These are phyloP conservation scores for Eulacestoma nigropectus DNA, from an alignment of 2,113 vertebrate species.

Conservation along the genomic window DNA sequence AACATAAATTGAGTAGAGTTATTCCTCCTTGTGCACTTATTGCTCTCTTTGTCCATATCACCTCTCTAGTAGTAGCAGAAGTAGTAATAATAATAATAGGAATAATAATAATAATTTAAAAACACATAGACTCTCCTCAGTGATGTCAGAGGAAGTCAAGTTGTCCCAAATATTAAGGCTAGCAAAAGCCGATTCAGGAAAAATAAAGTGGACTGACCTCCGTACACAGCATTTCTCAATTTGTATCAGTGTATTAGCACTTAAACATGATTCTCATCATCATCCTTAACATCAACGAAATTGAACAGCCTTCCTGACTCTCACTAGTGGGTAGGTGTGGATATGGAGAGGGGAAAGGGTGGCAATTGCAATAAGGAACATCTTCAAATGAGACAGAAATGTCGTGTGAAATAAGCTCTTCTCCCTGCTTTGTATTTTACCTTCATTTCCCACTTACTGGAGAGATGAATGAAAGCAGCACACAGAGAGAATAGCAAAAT, in stretches of 20 bases:
- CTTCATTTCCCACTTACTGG: neutral
- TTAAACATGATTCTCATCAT: neutral
- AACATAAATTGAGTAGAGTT: neutral
- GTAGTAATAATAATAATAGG: neutral
- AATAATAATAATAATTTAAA: neutral
- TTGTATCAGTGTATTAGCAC: neutral
- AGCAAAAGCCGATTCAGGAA: neutral
- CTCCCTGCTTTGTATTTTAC: neutral
- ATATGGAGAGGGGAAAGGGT: neutral
- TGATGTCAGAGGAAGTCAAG: neutral
- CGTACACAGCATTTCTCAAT: neutral
- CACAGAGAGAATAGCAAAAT: neutral
- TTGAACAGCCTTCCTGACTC: neutral
- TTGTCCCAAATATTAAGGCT: neutral
- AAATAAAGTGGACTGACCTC: neutral
- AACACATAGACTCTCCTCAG: neutral
- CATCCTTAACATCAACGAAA: neutral
- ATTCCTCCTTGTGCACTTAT: neutral
- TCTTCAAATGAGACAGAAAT: neutral
- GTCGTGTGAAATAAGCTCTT: fast-evolving
- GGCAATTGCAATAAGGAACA: neutral
- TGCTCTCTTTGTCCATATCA: neutral
- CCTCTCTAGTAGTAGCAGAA: neutral
- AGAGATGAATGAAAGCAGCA: neutral
- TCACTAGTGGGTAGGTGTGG: neutral